Conservation (phyloP, 2,113 vertebrate species). For the Craseonycteris thonglongyai region DNA sequence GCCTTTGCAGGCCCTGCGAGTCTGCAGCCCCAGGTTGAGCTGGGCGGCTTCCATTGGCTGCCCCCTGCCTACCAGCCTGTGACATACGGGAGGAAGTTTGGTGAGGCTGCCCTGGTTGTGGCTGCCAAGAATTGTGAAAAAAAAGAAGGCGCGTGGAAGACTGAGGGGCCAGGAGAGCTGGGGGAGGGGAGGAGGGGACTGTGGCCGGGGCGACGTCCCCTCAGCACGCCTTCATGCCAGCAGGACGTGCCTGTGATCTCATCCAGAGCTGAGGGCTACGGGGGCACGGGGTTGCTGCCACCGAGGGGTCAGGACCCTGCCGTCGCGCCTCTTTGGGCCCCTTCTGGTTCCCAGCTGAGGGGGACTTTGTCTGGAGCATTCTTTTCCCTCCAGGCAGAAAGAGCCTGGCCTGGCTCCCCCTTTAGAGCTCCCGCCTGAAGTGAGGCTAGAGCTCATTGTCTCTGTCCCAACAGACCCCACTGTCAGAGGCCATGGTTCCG, state of each 20-base stretch:
- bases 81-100: conserved; percentile 18
- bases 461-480: conserved; percentile 62
- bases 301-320: conserved; percentile 54
- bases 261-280: neutral
- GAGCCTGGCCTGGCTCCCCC: conserved; percentile 32
- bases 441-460: conserved; percentile 58
- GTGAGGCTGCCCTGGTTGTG: neutral
- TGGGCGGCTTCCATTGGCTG: conserved; percentile 31
- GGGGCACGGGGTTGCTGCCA: neutral
- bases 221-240: neutral
- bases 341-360: conserved; percentile 17
- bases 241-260: conserved; percentile 39
- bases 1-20: neutral
- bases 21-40: neutral
- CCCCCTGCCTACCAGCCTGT: conserved; percentile 44
- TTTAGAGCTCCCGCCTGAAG: conserved; percentile 59
- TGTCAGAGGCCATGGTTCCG: conserved; percentile 44
- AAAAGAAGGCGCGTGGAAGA: conserved; percentile 32
- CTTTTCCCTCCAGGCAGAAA: conserved; percentile 67
- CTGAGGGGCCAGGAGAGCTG: neutral
- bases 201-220: neutral
- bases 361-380: conserved; percentile 59
- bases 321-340: neutral
- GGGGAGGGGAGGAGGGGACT: neutral
- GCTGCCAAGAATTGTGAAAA: conserved; percentile 54